A percentile compares a stretch with the other conserved stretches of the same genome.
Conservation (phyloP, 2,888 invertebrate species). For the Andrena marginata region DNA sequence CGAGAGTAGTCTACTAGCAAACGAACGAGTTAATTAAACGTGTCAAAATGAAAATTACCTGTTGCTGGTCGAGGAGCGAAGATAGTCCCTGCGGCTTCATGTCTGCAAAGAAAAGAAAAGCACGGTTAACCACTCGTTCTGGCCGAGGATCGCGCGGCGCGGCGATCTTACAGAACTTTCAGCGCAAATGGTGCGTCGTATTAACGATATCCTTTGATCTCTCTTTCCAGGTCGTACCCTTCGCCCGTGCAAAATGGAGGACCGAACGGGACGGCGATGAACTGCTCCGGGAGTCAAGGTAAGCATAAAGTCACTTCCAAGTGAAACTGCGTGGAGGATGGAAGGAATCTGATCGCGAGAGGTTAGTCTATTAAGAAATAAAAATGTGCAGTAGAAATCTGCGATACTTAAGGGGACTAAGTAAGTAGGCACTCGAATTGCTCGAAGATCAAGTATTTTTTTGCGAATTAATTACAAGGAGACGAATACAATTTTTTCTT, state of each 20-base stretch:
- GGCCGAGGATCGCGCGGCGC: neutral
- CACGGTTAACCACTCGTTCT: neutral
- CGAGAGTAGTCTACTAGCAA: constrained; percentile 1
- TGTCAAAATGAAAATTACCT: constrained; percentile 60
- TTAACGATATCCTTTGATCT: constrained; percentile 15
- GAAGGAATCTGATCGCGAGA: neutral
- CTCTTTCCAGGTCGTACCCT: constrained; percentile 82
- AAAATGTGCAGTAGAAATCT: no score
- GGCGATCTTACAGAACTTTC: neutral
- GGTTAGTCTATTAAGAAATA: no score
- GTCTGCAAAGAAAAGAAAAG: constrained; percentile 44
- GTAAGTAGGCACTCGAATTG: no score
- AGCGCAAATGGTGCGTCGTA: neutral
- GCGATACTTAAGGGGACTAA: no score
- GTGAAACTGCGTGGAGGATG: neutral
- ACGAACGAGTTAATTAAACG: constrained; percentile 29
- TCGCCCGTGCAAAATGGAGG: constrained; percentile 83
- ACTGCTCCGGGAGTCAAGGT: constrained; percentile 81
- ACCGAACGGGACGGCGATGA: constrained; percentile 81
- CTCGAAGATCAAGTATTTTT: no score
- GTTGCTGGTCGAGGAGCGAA: constrained; percentile 56
- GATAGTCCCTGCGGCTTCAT: constrained; percentile 32
- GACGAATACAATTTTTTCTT: no score
- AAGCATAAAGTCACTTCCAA: constrained; percentile 42
- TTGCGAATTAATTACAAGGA: no score